Conservation (phyloP, 1,140 invertebrate species). For the Magallana ariakensis region DNA sequence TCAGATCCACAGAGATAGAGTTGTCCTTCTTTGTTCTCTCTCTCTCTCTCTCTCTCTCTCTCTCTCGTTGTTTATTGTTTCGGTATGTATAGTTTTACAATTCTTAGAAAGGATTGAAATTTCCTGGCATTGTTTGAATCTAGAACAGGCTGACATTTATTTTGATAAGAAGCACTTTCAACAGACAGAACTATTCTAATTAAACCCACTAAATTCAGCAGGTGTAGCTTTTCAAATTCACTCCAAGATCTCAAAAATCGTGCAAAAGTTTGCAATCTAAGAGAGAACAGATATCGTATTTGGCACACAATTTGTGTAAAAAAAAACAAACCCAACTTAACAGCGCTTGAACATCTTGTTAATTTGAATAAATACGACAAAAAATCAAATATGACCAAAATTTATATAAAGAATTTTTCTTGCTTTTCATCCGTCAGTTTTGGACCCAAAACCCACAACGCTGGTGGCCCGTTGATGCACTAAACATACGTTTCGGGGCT, state of each 20-base stretch:
- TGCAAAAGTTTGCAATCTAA: neutral
- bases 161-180: constrained; percentile 9
- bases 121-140: neutral
- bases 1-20: neutral
- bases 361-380: no score
- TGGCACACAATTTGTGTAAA: no score
- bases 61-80: neutral
- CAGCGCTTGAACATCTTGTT: no score
- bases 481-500: constrained; percentile 5
- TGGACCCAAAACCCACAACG: neutral
- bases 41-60: neutral
- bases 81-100: neutral
- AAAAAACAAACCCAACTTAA: no score
- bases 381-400: no score
- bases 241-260: neutral
- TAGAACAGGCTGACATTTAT: constrained; percentile 11
- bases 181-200: constrained; percentile 21
- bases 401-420: no score
- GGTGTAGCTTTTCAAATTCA: constrained; percentile 32
- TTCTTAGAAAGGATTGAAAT: neutral
- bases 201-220: constrained; percentile 5
- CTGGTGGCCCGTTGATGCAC: constrained; percentile 10
- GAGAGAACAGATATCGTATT: neutral
- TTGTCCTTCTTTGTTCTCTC: constrained; percentile 15
- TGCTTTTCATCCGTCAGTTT: neutral